Evolutionary conservation across 2,113 vertebrate species (phyloP), one percentile per base, ranked within the genome.

Genomic region (Hystrix brachyura): DNA sequence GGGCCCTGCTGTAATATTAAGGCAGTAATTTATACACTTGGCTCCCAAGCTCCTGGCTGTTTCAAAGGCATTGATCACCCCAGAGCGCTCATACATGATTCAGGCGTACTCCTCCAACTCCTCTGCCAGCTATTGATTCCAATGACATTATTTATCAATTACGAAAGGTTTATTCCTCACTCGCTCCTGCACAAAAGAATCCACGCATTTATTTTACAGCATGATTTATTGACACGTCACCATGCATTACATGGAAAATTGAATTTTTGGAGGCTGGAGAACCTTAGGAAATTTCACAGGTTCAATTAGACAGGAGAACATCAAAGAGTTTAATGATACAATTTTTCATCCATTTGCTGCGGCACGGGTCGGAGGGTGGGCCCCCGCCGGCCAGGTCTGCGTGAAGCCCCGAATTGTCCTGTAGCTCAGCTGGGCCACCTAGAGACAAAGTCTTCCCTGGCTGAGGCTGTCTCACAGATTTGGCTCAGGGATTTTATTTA

Each of bases 81-180:
- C 55, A 13, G 97, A 98, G 95, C 67, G 90, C 97, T 98, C 98
- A 93, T 86, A 97, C 97, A 98, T 97, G 98, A 98, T 97, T 98
- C 98, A 98, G 97, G 94, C 71, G 96, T 93, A 97, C 96, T 98
- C 93, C 87, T n/a, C 79, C 85, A 89, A 95, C 97, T 98, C 98
- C 98, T 98, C 96, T 98, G 98, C 98, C 98, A 98, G 97, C 87
- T 98, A 99, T 98, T 97, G 98, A 99, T 98, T 98, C 96, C 95
- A 97, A 97, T 97, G 98, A 98, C 98, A 98, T 99, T 98, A 99
- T 98, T 98, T 99, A 98, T 98, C 98, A 98, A 98, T 99, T 99
- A 98, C 98, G 98, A 98, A 98, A 98, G 97, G 98, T 98, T 98
- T 98, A 98, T 98, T 98, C 98, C 98, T 98, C 5, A 27, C 98